Evolutionary conservation across 2,888 invertebrate genomes (phyloP).

Genomic region (Bombylius discolor): DNA sequence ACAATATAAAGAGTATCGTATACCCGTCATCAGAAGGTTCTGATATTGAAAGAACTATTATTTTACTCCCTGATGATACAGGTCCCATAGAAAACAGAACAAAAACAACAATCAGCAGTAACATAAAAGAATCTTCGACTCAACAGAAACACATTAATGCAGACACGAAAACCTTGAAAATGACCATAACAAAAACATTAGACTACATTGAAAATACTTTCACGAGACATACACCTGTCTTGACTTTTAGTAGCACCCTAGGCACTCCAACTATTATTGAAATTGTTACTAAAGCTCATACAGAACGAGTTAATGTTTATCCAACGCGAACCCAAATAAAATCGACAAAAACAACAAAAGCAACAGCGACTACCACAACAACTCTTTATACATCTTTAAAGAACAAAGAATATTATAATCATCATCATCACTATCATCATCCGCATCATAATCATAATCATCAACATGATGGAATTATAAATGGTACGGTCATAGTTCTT

Average conservation of each 20-base stretch:
- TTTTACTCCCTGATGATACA: neutral
- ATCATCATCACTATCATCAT: neutral
- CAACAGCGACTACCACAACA: neutral
- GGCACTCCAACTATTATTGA: conserved; percentile 59
- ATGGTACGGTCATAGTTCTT: neutral
- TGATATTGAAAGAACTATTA: neutral
- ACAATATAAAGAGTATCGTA: neutral
- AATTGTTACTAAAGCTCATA: conserved; percentile 44
- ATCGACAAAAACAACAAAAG: conserved; percentile 1
- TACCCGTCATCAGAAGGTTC: neutral
- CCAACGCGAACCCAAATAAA: conserved; percentile 12
- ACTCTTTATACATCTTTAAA: neutral
- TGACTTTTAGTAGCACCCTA: neutral
- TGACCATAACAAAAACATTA: neutral
- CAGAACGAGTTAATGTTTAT: conserved; percentile 21
- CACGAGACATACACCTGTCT: neutral
- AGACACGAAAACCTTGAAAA: neutral
- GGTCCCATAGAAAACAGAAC: neutral
- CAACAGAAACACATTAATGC: neutral
- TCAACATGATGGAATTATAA: neutral
- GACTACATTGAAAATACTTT: neutral
- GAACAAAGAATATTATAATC: too few relatives aligned
- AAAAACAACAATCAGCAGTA: neutral
- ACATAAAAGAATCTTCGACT: neutral
- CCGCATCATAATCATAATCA: neutral